Base-by-base conservation (phyloP, 2,888 invertebrate genomes). In the Heliconius sara region DNA sequence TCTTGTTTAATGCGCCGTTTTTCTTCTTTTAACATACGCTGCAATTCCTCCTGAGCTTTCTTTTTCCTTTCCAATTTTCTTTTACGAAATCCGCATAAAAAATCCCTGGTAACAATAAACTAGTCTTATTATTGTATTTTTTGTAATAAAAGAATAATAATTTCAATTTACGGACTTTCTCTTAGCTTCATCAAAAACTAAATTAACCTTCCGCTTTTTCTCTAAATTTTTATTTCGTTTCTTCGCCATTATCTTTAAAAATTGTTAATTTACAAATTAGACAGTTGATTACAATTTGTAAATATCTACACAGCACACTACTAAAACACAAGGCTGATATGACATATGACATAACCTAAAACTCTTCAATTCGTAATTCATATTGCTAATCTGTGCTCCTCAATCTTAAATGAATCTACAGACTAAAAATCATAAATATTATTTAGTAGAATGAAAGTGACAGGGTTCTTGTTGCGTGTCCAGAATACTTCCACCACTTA, bases 41-140 rank as follows among this genome's bases (percentile, higher is more conserved):
- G 96, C 60, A 98, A 90, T 84, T 97, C 96, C 83, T 97, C 97
- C 87, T 97, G 96, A 0, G 97, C 97, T 85, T 97, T 96, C 85
- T 97, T 96, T 87, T 97, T 96, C 71, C 98, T 95, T 89, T 97
- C 97, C 70, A 97, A 90, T 89, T 98, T 98, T 83, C 98, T 95
- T 92, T 98, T 98, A 71, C 96, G 97, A 89, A 98, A 98, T 3
- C 98, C 98, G 83, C 97, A 97, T 47, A 98, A 91, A 88, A 97
- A 98, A 71, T 98, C 97, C 87, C 98, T 98, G 88, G 78, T 95
- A 90, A 83, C 65, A 79, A 70, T 75, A 71, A 68, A n/a, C 16
- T 6, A 19, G 12, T 68, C 34, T 25, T 70, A 43, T 70, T 70
- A 19, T 47, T 70, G 43, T 12, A 47, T 7, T 70, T 25, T 43